phyloP scores from a whole-genome alignment of 1,140 invertebrate species.

The Ceratina australensis region DNA sequence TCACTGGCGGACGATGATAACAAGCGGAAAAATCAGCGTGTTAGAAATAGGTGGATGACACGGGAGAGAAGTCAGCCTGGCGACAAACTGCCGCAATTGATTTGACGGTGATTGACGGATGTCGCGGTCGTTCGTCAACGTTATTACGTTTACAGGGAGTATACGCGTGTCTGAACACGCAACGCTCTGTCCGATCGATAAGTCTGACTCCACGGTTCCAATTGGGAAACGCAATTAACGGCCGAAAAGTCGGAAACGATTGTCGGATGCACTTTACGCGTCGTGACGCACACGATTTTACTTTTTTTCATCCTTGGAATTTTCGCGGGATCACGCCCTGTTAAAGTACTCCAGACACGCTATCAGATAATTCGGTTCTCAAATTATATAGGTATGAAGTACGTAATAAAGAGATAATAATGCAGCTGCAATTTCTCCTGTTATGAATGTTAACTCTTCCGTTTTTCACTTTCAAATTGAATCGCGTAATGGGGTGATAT shows the following conservation, averaged over 20 bases:
- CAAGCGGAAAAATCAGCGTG: conserved; percentile 6
- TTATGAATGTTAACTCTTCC: no score
- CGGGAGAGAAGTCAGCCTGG: conserved; percentile 9
- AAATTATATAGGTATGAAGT: no score
- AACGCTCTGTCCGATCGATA: conserved; percentile 25
- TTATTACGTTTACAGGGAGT: conserved; percentile 50
- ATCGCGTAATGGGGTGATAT: no score
- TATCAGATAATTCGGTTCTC: no score
- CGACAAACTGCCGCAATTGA: conserved; percentile 48
- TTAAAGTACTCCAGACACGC: no score
- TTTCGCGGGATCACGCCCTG: not conserved
- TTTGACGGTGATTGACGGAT: conserved; percentile 52
- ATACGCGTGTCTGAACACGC: conserved; percentile 32
- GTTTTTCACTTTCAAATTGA: no score
- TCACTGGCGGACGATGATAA: not conserved
- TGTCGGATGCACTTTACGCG: not conserved
- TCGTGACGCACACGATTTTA: conserved; percentile 6
- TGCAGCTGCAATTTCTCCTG: no score
- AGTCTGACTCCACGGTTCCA: not conserved
- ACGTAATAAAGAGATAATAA: no score
- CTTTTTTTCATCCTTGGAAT: not conserved
- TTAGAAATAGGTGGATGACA: conserved; percentile 38
- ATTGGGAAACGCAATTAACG: conserved; percentile 24
- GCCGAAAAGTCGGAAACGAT: not conserved
- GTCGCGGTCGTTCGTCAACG: conserved; percentile 43